Evolutionary conservation across 1,140 invertebrate species (phyloP).

Genomic region (Saccostrea glomerata): DNA sequence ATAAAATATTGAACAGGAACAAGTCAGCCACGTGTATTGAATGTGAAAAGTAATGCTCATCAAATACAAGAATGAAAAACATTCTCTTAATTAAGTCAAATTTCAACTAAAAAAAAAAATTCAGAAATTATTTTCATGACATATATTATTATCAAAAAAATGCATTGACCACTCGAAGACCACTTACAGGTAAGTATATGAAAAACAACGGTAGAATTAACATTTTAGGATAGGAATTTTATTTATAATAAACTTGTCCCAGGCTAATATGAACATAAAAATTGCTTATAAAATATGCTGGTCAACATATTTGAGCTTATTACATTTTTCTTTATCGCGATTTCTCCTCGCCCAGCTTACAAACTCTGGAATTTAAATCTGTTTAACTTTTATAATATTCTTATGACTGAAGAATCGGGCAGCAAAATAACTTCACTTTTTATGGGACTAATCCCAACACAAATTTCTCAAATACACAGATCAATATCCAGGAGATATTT

Average conservation of each 20-base stretch:
- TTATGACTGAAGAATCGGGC: conserved; percentile 6
- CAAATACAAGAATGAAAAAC: too few relatives aligned
- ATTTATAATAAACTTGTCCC: background rate
- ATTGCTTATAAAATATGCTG: background rate
- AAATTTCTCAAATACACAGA: conserved; percentile 1
- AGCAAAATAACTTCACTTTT: conserved; percentile 20
- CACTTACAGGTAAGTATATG: background rate
- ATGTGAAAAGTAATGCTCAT: too few relatives aligned
- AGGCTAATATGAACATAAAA: background rate
- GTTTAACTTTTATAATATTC: conserved; percentile 35
- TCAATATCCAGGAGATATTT: background rate
- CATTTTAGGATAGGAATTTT: background rate
- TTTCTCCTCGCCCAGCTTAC: background rate
- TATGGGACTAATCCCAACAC: background rate
- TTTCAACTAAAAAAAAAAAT: too few relatives aligned
- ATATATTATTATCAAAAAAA: background rate
- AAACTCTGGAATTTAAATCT: conserved; percentile 23
- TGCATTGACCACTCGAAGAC: background rate
- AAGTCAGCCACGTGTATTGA: background rate
- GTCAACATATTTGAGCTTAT: conserved; percentile 18
- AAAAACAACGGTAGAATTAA: background rate
- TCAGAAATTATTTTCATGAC: background rate
- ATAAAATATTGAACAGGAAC: background rate
- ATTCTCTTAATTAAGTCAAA: too few relatives aligned
- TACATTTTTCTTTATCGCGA: conserved; percentile 21